phyloP scores from a whole-genome alignment of 2,888 invertebrate species.

The Drosophila mulleri region DNA sequence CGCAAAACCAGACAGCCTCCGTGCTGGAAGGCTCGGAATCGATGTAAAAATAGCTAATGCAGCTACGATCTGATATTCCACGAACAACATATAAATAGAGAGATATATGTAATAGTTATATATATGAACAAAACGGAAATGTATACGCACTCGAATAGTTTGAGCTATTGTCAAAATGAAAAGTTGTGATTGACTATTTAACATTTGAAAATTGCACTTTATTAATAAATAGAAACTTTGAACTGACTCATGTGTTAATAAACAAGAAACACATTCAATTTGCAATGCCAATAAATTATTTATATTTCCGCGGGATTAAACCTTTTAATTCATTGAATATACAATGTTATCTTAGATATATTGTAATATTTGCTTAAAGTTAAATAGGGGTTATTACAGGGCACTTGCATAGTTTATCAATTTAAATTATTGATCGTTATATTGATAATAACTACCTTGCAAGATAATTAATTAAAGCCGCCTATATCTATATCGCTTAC shows the following conservation, averaged over 20 bases:
- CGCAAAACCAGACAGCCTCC: conserved; percentile 23
- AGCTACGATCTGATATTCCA: conserved; percentile 2
- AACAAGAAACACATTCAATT: conserved; percentile 13
- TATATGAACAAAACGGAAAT: conserved; percentile 16
- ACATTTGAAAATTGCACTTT: conserved; percentile 7
- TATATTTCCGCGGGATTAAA: neutral
- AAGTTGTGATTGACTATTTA: conserved; percentile 22
- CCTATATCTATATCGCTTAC: neutral
- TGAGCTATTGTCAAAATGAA: conserved; percentile 10
- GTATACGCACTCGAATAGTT: neutral
- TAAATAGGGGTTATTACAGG: neutral
- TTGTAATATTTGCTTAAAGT: neutral
- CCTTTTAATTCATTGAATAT: neutral
- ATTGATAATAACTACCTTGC: neutral
- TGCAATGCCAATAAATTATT: conserved; percentile 10
- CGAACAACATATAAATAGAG: neutral
- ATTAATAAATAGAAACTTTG: conserved; percentile 15
- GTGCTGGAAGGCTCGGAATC: conserved; percentile 31
- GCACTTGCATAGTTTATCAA: neutral
- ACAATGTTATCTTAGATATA: neutral
- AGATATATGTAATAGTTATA: neutral
- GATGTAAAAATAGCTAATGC: conserved; percentile 7
- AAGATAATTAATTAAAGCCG: neutral
- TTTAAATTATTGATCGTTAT: neutral
- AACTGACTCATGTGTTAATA: conserved; percentile 5